Evolutionary conservation across 2,797 vertebrate species (phyloP).

Genomic region (Champsocephalus esox): DNA sequence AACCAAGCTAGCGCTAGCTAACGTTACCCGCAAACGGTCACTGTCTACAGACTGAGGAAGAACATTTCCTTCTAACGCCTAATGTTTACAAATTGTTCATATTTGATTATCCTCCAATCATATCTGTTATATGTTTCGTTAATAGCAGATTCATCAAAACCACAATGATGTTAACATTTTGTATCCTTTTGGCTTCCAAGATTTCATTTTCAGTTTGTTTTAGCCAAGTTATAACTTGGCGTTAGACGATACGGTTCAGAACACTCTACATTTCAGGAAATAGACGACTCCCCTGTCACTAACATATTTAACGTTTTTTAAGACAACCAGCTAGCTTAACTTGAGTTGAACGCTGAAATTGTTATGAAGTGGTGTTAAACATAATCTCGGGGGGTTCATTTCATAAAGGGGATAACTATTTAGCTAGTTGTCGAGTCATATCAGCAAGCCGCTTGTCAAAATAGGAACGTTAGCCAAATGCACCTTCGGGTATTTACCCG

Average conservation of each 20-base stretch:
- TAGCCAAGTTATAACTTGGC: constrained; percentile 55
- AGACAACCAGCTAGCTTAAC: constrained; percentile 15
- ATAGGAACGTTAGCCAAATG: constrained; percentile 45
- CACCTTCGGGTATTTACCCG: constrained; percentile 41
- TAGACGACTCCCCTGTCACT: constrained; percentile 76
- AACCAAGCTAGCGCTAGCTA: constrained; percentile 66
- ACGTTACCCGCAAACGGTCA: constrained; percentile 40
- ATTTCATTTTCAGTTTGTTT: constrained; percentile 48
- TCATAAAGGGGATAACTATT: background rate
- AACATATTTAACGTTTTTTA: constrained; percentile 47
- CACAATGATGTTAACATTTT: background rate
- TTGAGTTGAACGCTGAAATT: constrained; percentile 8
- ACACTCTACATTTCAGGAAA: constrained; percentile 73
- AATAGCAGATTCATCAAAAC: background rate
- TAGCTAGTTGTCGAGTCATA: constrained; percentile 48
- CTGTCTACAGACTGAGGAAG: constrained; percentile 65
- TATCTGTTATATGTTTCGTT: background rate
- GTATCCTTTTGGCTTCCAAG: accelerated
- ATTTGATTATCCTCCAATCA: background rate
- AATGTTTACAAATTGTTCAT: constrained; percentile 73
- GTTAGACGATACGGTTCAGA: constrained; percentile 55
- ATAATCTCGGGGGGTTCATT: background rate
- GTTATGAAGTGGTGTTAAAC: background rate
- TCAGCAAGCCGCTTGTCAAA: constrained; percentile 49
- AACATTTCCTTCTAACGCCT: constrained; percentile 66